Conservation (phyloP, 1,140 invertebrate genomes). For the Megalonaias nervosa region DNA sequence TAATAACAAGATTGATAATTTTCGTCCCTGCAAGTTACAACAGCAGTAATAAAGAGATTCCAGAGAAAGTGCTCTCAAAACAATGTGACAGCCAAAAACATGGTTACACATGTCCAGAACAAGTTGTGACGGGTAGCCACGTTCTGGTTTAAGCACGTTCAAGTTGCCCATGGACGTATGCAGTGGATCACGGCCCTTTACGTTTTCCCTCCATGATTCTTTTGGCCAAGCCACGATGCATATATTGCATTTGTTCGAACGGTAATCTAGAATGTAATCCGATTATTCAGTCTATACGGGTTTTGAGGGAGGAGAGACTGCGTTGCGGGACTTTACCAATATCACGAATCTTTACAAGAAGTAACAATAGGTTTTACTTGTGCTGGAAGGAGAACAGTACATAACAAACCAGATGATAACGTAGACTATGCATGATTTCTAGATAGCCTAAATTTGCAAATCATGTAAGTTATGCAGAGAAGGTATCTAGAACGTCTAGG, state of each 20-base stretch:
- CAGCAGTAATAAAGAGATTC: too few species aligned
- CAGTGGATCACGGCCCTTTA: conserved; percentile 1
- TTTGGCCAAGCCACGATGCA: conserved; percentile 13
- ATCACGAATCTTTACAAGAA: not conserved
- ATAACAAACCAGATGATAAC: too few species aligned
- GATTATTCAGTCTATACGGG: not conserved
- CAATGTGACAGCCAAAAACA: too few species aligned
- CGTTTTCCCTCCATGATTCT: conserved; percentile 22
- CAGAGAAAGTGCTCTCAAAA: too few species aligned
- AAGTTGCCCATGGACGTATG: conserved; percentile 29
- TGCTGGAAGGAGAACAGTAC: not conserved
- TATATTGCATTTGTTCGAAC: conserved; percentile 3
- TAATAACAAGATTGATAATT: too few species aligned
- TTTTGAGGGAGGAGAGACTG: not conserved
- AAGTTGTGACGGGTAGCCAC: not conserved
- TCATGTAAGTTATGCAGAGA: too few species aligned
- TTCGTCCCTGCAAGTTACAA: too few species aligned
- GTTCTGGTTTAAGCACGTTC: conserved; percentile 26
- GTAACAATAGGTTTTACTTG: conserved; percentile 13
- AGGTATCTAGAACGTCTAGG: too few species aligned
- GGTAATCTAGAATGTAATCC: conserved; percentile 2
- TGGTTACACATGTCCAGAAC: not conserved
- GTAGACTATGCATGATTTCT: too few species aligned
- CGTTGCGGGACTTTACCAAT: conserved; percentile 1
- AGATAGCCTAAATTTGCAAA: too few species aligned